Conservation (phyloP, 2,888 invertebrate species). For the Andrena flavipes region DNA sequence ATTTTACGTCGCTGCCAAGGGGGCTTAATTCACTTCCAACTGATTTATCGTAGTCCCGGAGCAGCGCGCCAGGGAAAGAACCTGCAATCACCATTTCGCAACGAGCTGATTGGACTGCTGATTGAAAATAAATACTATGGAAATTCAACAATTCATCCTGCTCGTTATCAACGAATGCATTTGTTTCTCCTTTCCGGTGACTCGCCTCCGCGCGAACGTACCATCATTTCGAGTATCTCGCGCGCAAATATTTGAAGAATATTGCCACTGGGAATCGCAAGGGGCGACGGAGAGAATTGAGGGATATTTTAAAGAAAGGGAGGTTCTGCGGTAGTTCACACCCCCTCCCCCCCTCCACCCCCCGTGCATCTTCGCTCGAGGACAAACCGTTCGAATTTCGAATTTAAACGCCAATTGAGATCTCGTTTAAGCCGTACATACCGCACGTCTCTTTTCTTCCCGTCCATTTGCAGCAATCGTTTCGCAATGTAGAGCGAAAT, state of each 20-base stretch:
- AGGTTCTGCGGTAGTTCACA: not conserved
- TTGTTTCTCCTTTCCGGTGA: not conserved
- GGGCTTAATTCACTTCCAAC: not conserved
- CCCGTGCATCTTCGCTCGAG: not conserved
- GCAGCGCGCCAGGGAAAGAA: not conserved
- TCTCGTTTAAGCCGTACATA: slow-evolving; percentile 42
- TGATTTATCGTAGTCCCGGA: not conserved
- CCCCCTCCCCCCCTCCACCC: too few relatives aligned
- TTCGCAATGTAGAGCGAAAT: slow-evolving; percentile 41
- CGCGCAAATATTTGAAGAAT: slow-evolving; percentile 3
- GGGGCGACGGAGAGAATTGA: not conserved
- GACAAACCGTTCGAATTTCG: slow-evolving; percentile 18
- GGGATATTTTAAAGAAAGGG: not conserved
- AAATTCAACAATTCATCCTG: not conserved
- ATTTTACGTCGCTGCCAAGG: not conserved
- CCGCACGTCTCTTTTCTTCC: slow-evolving; percentile 3
- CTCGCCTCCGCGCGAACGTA: not conserved
- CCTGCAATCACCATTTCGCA: too few relatives aligned
- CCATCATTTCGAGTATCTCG: not conserved
- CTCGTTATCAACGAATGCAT: slow-evolving; percentile 6
- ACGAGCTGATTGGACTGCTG: not conserved
- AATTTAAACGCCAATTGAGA: slow-evolving; percentile 48
- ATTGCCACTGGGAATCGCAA: not conserved
- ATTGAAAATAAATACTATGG: slow-evolving; percentile 6
- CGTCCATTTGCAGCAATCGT: slow-evolving; percentile 32